These are phyloP conservation scores for Natrix natrix DNA, from an alignment of 2,797 vertebrate genomes.

Conservation along the genomic window DNA sequence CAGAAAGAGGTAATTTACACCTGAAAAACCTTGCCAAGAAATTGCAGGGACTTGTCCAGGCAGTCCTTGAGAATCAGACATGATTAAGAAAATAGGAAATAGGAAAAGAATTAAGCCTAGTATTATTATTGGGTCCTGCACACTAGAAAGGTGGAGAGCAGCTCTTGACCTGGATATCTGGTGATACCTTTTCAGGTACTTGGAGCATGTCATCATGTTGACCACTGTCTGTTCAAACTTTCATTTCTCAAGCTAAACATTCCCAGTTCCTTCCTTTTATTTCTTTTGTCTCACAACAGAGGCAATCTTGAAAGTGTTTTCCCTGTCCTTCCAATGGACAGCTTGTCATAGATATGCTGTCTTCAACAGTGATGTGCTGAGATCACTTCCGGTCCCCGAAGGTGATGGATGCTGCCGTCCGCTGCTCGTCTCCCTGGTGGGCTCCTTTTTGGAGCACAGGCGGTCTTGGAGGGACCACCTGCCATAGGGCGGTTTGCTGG, in stretches of 20 bases:
- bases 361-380: not conserved
- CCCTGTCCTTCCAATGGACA: not conserved
- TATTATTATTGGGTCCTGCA: not conserved
- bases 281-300: not conserved
- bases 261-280: not conserved
- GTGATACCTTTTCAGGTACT: not conserved
- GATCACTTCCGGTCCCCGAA: no score
- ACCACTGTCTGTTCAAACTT: not conserved
- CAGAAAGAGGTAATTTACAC: not conserved
- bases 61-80: not conserved
- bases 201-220: not conserved
- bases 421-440: no score
- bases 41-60: not conserved
- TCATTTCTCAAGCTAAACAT: not conserved
- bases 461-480: no score
- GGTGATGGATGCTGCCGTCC: no score
- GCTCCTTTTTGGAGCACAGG: no score
- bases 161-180: not conserved
- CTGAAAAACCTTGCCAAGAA: not conserved
- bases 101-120: not conserved
- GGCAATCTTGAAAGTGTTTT: not conserved
- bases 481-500: no score
- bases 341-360: not conserved
- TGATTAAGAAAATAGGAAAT: not conserved
- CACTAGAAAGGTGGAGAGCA: not conserved